These are phyloP conservation scores for Hemitrygon akajei DNA, from an alignment of 2,797 vertebrate species.

Conservation along the genomic window DNA sequence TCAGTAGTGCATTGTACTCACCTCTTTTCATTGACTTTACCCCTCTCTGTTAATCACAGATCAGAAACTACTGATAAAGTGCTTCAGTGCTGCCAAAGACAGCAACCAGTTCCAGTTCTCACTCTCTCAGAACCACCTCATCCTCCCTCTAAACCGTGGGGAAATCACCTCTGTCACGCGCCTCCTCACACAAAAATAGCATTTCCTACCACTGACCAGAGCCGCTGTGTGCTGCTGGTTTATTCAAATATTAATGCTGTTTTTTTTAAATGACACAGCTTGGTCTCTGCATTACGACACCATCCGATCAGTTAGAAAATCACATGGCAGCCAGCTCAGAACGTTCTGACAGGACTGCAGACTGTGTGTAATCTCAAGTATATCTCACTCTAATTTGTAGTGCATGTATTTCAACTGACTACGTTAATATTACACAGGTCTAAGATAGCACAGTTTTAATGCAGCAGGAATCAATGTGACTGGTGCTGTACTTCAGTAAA, in stretches of 20 bases:
- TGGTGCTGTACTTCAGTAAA: too few relatives aligned
- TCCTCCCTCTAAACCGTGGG: background rate
- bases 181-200: background rate
- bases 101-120: background rate
- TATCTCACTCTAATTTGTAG: background rate
- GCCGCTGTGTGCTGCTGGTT: background rate
- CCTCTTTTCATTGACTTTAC: background rate
- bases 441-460: background rate
- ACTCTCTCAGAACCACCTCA: background rate
- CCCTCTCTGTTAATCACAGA: background rate
- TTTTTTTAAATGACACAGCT: constrained; percentile 12
- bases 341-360: background rate
- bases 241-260: constrained; percentile 36
- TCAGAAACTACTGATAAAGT: constrained; percentile 4
- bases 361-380: background rate
- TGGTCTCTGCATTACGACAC: constrained; percentile 18
- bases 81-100: background rate
- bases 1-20: background rate
- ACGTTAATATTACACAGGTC: background rate
- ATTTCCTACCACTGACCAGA: background rate
- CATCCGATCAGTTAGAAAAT: constrained; percentile 10
- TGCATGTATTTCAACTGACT: background rate
- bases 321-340: background rate
- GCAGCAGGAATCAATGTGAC: background rate
- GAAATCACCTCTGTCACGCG: background rate